Base-by-base conservation (phyloP, 2,888 invertebrate genomes). In the Tridacna gigas region DNA sequence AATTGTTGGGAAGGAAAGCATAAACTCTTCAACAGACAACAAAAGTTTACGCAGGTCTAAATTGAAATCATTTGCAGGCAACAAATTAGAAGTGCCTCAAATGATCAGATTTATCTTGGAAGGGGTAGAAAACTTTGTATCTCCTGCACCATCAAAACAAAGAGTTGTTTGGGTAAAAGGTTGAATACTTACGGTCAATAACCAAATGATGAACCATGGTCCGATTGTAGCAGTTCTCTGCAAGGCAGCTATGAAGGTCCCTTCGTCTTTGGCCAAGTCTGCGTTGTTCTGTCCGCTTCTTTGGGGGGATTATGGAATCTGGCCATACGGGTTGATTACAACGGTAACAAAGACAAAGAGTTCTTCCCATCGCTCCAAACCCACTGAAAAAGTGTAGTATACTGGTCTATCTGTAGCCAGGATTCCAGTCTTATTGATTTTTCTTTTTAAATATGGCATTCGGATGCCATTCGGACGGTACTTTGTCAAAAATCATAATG, bases 351-450 rank as follows among this genome's bases (percentile, higher is more conserved):
- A 65, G 48, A 45, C 81, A 73, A 60, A 80, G 51, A 48, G 80
- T 83, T 63, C 77, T 80, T 15, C 80, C 77, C 83, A 86, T 83
- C 45, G 83, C 83, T 9, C 81, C 86, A 77, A 83, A 83, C 0
- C 79, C 83, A 77, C 86, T 86, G 66, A 51, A 51, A 51, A 51
- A 11, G 15, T 11, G 15, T 15, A 51, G 51, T n/a, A n/a, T n/a
- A n/a, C n/a, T n/a, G n/a, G n/a, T n/a, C n/a, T n/a, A n/a, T n/a
- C n/a, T n/a, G n/a, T n/a, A n/a, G n/a, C n/a, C n/a, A n/a, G n/a
- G n/a, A n/a, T n/a, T n/a, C n/a, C n/a, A n/a, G n/a, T n/a, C n/a
- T n/a, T n/a, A n/a, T n/a, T n/a, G n/a, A n/a, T n/a, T n/a, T n/a
- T n/a, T n/a, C n/a, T n/a, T n/a, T n/a, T n/a, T n/a, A n/a, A n/a